phyloP scores from a whole-genome alignment of 2,113 vertebrate genomes.

The Orycteropus afer region DNA sequence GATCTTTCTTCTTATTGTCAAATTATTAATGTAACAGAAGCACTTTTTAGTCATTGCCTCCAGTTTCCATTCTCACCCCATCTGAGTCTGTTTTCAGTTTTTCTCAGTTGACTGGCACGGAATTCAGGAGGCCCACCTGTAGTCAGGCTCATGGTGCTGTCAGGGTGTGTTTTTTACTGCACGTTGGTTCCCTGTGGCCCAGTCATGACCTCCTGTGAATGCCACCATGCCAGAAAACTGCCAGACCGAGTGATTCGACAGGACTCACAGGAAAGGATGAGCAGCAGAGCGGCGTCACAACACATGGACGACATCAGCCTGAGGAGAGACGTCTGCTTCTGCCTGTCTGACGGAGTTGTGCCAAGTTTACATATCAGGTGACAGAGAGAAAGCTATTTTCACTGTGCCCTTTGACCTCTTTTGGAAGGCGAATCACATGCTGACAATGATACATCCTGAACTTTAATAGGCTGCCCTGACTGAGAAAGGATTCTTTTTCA shows the following conservation, averaged over 20 bases:
- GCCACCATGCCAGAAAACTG: not conserved
- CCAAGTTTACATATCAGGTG: not conserved
- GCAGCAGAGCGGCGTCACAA: rapidly evolving
- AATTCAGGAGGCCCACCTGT: not conserved
- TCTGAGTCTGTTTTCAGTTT: not conserved
- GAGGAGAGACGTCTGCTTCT: rapidly evolving
- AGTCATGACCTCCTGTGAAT: not conserved
- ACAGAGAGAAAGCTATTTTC: not conserved
- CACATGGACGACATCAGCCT: not conserved
- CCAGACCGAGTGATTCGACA: rapidly evolving
- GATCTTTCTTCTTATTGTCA: not conserved
- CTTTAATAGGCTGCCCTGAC: not conserved
- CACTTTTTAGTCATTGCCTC: not conserved
- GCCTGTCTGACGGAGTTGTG: not conserved
- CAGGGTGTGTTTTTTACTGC: not conserved
- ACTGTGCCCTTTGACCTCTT: not conserved
- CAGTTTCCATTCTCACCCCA: not conserved
- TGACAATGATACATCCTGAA: rapidly evolving
- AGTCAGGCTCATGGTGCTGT: not conserved
- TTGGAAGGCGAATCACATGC: not conserved
- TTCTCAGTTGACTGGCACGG: not conserved
- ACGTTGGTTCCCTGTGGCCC: not conserved
- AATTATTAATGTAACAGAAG: rapidly evolving
- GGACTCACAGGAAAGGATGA: no score
- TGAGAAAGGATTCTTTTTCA: no score